phyloP scores from a whole-genome alignment of 2,797 vertebrate species.

The Acipenser oxyrinchus region DNA sequence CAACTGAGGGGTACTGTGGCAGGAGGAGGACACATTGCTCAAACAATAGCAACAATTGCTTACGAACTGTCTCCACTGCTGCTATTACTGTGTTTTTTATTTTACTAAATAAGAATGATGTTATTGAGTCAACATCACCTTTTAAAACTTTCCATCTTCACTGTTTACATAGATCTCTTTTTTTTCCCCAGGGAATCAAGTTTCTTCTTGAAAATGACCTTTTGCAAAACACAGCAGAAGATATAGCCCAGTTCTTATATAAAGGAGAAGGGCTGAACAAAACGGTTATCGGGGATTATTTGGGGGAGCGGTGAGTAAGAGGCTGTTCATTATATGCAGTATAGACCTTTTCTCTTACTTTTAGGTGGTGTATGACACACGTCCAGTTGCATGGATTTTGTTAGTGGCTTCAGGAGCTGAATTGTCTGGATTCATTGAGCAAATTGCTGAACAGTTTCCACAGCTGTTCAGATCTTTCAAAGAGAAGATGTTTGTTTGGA shows the following conservation, averaged over 20 bases:
- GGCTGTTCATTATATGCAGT: conserved; percentile 3
- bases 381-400: background rate
- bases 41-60: too few species aligned
- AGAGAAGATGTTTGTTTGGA: background rate
- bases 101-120: too few species aligned
- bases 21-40: too few species aligned
- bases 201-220: conserved; percentile 93
- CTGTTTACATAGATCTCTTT: too few species aligned
- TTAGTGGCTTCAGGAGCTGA: conserved; percentile 4
- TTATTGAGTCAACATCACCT: too few species aligned
- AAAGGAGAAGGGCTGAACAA: conserved; percentile 97
- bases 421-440: background rate
- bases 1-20: too few species aligned
- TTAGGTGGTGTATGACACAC: conserved; percentile 29
- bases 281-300: conserved; percentile 92
- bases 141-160: too few species aligned
- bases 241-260: conserved; percentile 93
- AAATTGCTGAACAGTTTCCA: background rate
- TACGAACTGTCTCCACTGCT: too few species aligned
- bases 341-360: background rate
- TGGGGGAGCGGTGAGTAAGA: conserved; percentile 80
- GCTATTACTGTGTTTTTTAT: too few species aligned
- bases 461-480: background rate
- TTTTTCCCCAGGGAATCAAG: conserved; percentile 75
- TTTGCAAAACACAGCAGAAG: conserved; percentile 84